These are phyloP conservation scores for Hypselothyrea guttata DNA, from an alignment of 2,888 invertebrate species.

Conservation along the genomic window DNA sequence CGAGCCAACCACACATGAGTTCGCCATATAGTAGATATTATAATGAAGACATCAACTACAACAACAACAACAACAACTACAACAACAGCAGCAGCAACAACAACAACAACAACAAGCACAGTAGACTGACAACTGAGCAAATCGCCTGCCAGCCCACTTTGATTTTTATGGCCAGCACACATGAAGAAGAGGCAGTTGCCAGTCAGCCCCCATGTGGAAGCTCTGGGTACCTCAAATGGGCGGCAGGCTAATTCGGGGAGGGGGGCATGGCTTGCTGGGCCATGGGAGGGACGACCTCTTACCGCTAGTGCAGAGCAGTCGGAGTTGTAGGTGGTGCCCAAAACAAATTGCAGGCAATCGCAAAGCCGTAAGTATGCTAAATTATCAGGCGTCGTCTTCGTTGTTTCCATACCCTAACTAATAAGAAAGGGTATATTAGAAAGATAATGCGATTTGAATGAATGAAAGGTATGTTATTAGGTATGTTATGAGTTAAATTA, in stretches of 20 bases:
- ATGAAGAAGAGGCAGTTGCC: constrained; percentile 36
- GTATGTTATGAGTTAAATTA: too few species aligned
- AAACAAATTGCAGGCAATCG: constrained; percentile 74
- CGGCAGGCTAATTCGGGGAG: background rate
- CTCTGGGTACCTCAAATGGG: too few species aligned
- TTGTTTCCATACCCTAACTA: constrained; percentile 43
- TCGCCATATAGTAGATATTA: constrained; percentile 34
- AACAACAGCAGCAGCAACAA: constrained; percentile 35
- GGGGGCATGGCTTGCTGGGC: background rate
- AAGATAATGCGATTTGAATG: too few species aligned
- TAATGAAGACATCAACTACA: constrained; percentile 74
- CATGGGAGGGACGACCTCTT: constrained; percentile 55
- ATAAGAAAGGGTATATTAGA: background rate
- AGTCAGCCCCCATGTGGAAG: too few species aligned
- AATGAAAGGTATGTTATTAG: too few species aligned
- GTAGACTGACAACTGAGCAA: constrained; percentile 61
- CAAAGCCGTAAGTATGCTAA: constrained; percentile 71
- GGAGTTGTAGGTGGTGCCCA: constrained; percentile 71
- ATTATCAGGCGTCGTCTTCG: constrained; percentile 67
- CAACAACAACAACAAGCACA: constrained; percentile 34
- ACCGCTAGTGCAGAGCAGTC: constrained; percentile 42
- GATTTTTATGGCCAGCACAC: constrained; percentile 68
- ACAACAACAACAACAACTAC: constrained; percentile 25
- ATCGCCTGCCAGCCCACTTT: constrained; percentile 76
- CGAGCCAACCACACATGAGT: constrained; percentile 13